Evolutionary conservation across 1,140 invertebrate species (phyloP), one percentile per base, ranked within the genome.

Genomic region (Dufourea novaeangliae): DNA sequence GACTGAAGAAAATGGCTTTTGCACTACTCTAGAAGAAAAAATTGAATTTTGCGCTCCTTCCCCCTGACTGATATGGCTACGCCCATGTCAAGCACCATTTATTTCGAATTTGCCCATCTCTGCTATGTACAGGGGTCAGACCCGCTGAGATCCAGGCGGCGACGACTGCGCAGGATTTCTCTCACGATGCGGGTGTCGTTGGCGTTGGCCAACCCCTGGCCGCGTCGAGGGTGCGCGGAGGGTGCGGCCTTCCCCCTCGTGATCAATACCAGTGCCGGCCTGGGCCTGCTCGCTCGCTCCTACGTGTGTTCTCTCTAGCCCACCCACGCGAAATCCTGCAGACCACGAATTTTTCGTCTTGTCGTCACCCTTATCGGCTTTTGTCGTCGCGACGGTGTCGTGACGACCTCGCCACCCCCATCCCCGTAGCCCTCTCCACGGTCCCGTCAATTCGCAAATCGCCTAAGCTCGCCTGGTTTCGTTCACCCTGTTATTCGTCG

Each of bases 231-330:
- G 71, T 62, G 52, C 29, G 66, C 12, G 29, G 72, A 80, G 81
- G 83, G 83, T 76, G 83, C 83, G 83, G 81, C 79, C 57, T 85
- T 56, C 39, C 67, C 76, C 8, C 37, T 59, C 66, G 76, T 63
- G 84, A 86, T 86, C 84, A 83, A 86, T 86, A 86, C 74, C 66
- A 10, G 34, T 44, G 73, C 44, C 63, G 70, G 62, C 52, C 66
- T 8, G 34, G 34, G 73, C 44, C 63, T 62, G 62, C 52, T 46
- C 61, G 73, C 39, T 68, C 46, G 66, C n/a, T 56, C 52, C 50
- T 68, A 29, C 34, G 52, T 56, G n/a, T n/a, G n/a, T n/a, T n/a
- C n/a, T 75, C 62, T 57, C 34, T 73, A 39, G 41, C 44, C 41
- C 74, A 29, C 32, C 39, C 50, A 57, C 69, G 69, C 64, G 54